phyloP scores from a whole-genome alignment of 2,113 vertebrate species.

The Ascaphus truei region DNA sequence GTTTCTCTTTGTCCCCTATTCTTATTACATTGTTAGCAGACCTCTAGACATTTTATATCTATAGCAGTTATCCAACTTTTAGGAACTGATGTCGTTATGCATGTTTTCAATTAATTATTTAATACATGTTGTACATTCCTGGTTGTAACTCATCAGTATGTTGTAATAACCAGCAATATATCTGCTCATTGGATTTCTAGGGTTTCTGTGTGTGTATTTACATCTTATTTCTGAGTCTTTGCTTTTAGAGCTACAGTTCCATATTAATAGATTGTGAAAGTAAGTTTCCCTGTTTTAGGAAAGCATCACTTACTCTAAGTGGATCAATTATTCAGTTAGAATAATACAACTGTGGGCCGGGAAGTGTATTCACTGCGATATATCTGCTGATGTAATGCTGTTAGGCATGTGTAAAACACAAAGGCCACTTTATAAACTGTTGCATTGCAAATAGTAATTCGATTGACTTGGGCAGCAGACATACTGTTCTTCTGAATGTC shows the following conservation, averaged over 20 bases:
- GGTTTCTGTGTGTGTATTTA: too few species aligned
- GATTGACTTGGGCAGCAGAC: conserved; percentile 19
- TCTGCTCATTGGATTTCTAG: too few species aligned
- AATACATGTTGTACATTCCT: too few species aligned
- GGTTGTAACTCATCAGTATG: too few species aligned
- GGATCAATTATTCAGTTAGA: conserved; percentile 26
- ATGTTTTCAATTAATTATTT: too few species aligned
- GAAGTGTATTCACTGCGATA: conserved; percentile 23
- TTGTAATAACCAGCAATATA: too few species aligned
- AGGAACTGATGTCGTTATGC: too few species aligned
- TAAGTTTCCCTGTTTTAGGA: conserved; percentile 6
- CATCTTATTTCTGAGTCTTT: neutral
- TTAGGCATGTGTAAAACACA: conserved; percentile 17
- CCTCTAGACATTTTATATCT: too few species aligned
- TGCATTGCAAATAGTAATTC: conserved; percentile 31
- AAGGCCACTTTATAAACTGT: conserved; percentile 17
- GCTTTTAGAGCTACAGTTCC: too few species aligned
- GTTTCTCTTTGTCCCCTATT: too few species aligned
- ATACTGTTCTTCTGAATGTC: conserved; percentile 18
- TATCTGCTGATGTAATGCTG: conserved; percentile 19
- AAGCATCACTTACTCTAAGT: conserved; percentile 7
- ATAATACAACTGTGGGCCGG: neutral
- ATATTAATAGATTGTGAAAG: neutral
- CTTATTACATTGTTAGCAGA: too few species aligned
- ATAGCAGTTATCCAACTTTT: too few species aligned